Evolutionary conservation across 2,797 vertebrate genomes (phyloP).

Genomic region (Phyllotis vaccarum): DNA sequence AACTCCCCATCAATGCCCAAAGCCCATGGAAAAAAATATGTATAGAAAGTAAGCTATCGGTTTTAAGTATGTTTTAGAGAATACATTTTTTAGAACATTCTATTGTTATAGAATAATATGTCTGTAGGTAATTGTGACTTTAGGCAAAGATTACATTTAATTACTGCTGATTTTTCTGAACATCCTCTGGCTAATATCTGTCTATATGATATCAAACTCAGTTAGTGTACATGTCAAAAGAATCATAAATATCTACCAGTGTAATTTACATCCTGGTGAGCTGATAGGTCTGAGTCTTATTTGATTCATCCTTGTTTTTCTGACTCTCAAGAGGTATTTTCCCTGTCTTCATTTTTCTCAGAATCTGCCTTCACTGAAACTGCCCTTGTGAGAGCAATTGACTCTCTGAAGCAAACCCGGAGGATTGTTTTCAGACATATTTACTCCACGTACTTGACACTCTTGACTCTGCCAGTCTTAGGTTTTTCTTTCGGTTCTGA

Average conservation of each 20-base stretch:
- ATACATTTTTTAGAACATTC: background rate
- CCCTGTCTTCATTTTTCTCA: background rate
- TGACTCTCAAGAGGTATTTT: background rate
- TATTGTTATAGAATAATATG: background rate
- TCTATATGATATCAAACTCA: background rate
- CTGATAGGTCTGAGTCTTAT: conserved; percentile 28
- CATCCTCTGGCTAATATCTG: background rate
- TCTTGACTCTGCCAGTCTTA: background rate
- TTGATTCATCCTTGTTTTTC: background rate
- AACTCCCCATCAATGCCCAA: background rate
- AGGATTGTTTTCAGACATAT: conserved; percentile 14
- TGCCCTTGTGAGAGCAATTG: background rate
- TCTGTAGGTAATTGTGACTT: conserved; percentile 37
- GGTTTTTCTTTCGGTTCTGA: background rate
- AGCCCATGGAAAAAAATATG: background rate
- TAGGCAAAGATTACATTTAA: conserved; percentile 49
- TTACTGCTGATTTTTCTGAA: background rate
- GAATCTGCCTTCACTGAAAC: background rate
- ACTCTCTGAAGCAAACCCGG: background rate
- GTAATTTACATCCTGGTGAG: background rate
- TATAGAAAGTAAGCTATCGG: background rate
- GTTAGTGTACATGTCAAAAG: background rate
- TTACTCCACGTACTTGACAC: background rate
- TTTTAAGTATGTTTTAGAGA: background rate
- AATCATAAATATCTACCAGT: background rate